Percentiles rank a stretch among this genome's conserved stretches.
Conservation (phyloP, 2,113 vertebrate genomes). For the Phylloscopus whistleri region DNA sequence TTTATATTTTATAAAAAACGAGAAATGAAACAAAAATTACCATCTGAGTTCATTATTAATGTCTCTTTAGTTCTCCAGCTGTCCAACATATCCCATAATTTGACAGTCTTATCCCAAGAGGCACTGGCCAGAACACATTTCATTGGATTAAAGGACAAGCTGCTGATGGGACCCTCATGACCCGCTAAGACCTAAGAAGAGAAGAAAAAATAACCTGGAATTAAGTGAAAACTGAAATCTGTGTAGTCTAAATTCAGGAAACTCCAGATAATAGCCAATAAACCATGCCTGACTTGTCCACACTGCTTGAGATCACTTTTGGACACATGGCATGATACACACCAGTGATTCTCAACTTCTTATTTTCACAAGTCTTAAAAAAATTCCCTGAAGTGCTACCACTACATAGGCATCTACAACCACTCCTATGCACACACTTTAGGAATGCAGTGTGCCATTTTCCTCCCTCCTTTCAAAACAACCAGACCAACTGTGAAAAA, state of each 20-base stretch:
- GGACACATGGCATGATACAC: not conserved
- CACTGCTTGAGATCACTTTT: not conserved
- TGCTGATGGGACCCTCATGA: constrained; percentile 90
- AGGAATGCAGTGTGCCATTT: not conserved
- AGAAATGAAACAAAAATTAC: constrained; percentile 63
- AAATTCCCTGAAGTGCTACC: not conserved
- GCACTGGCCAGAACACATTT: constrained; percentile 88
- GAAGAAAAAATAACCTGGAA: not conserved
- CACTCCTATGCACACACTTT: not conserved
- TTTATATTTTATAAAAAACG: not conserved
- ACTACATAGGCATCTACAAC: not conserved
- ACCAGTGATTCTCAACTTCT: not conserved
- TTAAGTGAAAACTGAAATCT: not conserved
- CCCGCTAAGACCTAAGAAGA: constrained; percentile 83
- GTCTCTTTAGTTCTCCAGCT: constrained; percentile 95
- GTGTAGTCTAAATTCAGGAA: not conserved
- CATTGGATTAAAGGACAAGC: constrained; percentile 87
- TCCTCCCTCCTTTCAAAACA: not conserved
- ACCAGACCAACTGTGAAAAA: not conserved
- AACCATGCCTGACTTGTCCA: not conserved
- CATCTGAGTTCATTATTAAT: constrained; percentile 81
- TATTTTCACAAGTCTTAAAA: not conserved
- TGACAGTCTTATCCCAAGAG: constrained; percentile 94
- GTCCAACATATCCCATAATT: constrained; percentile 96
- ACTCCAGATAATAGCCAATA: not conserved